Percentiles rank a stretch among this genome's conserved stretches.
phyloP scores from a whole-genome alignment of 2,888 invertebrate species.

The Operophtera brumata region DNA sequence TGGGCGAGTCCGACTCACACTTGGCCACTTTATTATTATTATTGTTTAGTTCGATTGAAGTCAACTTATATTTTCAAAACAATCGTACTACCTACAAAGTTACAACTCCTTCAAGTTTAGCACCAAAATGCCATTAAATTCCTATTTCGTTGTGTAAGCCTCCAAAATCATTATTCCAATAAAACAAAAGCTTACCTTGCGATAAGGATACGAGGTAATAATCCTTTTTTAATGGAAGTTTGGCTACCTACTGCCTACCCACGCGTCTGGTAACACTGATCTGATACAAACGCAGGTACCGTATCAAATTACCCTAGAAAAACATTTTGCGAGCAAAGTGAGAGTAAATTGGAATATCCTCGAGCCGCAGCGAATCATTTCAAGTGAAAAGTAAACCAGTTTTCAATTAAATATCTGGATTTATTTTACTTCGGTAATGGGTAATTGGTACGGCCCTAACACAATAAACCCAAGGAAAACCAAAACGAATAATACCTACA shows the following conservation, averaged over 20 bases:
- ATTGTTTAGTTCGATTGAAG: too few relatives aligned
- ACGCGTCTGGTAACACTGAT: not conserved
- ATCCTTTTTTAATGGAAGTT: not conserved
- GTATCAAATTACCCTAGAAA: constrained; percentile 8
- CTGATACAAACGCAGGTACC: not conserved
- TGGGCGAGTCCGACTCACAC: too few relatives aligned
- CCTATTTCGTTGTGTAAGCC: not conserved
- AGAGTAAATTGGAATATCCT: constrained; percentile 11
- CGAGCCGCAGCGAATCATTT: not conserved
- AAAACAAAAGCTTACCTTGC: not conserved
- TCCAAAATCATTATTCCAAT: too few relatives aligned
- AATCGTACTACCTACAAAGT: too few relatives aligned
- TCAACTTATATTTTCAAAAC: too few relatives aligned
- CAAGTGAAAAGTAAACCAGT: constrained; percentile 4
- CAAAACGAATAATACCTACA: too few relatives aligned
- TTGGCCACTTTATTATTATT: too few relatives aligned
- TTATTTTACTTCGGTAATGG: too few relatives aligned
- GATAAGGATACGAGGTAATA: not conserved
- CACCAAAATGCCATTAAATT: too few relatives aligned
- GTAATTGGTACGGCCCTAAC: too few relatives aligned
- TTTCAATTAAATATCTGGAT: not conserved
- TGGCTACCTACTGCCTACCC: not conserved
- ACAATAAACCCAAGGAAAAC: too few relatives aligned
- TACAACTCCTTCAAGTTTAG: not conserved
- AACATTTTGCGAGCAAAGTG: constrained; percentile 5